A percentile compares a stretch with the other conserved stretches of the same genome.
Evolutionary conservation across 2,797 vertebrate species (phyloP).

Genomic region (Anguilla marmorata): DNA sequence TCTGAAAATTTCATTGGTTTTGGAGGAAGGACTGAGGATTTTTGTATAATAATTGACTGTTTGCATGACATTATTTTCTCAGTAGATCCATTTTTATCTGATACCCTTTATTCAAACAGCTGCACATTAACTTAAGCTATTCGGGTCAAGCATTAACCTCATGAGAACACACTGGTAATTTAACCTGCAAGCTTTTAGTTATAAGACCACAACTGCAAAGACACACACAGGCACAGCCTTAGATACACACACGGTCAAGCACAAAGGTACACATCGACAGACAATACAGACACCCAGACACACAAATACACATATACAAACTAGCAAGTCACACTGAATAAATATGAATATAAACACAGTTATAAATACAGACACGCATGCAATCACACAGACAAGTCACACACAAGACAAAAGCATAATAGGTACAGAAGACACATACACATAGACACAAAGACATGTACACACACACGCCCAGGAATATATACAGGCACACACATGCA

Average conservation of each 20-base stretch:
- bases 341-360: too few relatives aligned
- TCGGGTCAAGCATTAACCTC: neutral
- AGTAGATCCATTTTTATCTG: neutral
- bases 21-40: neutral
- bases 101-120: neutral
- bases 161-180: neutral
- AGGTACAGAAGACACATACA: too few relatives aligned
- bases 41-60: neutral
- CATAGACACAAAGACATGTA: too few relatives aligned
- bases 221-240: neutral
- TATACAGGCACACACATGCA: too few relatives aligned
- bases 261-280: neutral
- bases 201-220: neutral
- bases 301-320: too few relatives aligned
- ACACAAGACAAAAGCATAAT: too few relatives aligned
- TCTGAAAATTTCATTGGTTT: neutral
- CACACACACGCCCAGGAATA: too few relatives aligned
- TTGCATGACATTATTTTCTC: neutral
- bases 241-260: neutral
- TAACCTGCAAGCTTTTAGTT: neutral
- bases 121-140: neutral
- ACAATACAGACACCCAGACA: too few relatives aligned
- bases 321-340: too few relatives aligned
- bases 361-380: too few relatives aligned
- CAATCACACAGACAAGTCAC: too few relatives aligned